Evolutionary conservation across 2,797 vertebrate genomes (phyloP).

Genomic region (Xyrichtys novacula): DNA sequence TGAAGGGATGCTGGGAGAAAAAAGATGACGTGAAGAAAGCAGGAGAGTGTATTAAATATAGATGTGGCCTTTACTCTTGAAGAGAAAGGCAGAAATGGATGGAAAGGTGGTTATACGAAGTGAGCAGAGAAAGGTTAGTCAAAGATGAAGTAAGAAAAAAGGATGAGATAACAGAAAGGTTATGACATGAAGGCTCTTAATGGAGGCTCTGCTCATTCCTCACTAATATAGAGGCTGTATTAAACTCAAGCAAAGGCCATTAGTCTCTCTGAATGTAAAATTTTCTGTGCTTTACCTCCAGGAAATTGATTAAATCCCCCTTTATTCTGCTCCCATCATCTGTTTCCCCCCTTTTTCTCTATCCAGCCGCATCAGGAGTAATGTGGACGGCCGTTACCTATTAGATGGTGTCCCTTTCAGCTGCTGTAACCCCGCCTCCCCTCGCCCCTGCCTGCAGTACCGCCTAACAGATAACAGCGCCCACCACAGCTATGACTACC

Average conservation of each 20-base stretch:
- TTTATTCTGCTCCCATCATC: background rate
- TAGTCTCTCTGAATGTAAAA: slow-evolving; percentile 6
- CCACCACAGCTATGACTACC: slow-evolving; percentile 96
- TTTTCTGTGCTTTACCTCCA: background rate
- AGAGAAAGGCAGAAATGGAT: slow-evolving; percentile 31
- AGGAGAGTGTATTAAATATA: slow-evolving; percentile 58
- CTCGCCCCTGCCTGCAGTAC: slow-evolving; percentile 94
- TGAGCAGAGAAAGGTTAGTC: slow-evolving; percentile 36
- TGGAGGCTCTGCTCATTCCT: slow-evolving; percentile 9
- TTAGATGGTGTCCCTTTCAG: slow-evolving; percentile 96
- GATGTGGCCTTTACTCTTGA: slow-evolving; percentile 61
- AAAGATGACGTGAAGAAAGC: slow-evolving; percentile 20
- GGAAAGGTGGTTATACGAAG: slow-evolving; percentile 31
- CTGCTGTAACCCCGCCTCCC: slow-evolving; percentile 97
- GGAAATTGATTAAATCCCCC: background rate
- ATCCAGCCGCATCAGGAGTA: slow-evolving; percentile 94
- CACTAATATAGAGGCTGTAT: background rate
- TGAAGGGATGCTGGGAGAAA: slow-evolving; percentile 2
- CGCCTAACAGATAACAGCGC: slow-evolving; percentile 93
- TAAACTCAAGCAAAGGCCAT: slow-evolving; percentile 21
- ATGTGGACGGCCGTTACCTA: slow-evolving; percentile 94
- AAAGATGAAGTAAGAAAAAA: slow-evolving; percentile 51
- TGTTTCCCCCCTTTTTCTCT: background rate
- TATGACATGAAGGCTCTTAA: slow-evolving; percentile 26
- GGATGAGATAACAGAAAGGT: slow-evolving; percentile 39